phyloP scores from a whole-genome alignment of 1,140 invertebrate species.

The Philotrypesis tridentata region DNA sequence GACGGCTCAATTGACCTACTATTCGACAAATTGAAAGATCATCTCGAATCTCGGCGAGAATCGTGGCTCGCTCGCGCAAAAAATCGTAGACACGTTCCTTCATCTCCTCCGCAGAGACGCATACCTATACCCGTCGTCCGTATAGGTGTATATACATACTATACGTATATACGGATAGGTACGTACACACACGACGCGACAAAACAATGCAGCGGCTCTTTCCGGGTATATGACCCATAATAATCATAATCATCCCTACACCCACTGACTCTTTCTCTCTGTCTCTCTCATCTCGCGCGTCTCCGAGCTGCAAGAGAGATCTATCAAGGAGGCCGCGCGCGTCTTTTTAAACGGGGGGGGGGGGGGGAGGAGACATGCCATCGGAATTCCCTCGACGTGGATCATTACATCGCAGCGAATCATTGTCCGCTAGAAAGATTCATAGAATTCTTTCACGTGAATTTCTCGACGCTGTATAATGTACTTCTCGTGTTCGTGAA shows the following conservation, averaged over 20 bases:
- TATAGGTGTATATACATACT: not conserved
- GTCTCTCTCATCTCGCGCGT: not conserved
- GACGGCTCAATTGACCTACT: not conserved
- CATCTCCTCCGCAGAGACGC: too few relatives aligned
- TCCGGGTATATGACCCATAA: slow-evolving; percentile 24
- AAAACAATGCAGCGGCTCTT: not conserved
- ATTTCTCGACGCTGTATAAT: slow-evolving; percentile 8
- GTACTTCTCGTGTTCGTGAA: slow-evolving; percentile 31
- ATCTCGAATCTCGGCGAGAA: not conserved
- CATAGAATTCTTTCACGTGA: not conserved
- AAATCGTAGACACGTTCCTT: not conserved
- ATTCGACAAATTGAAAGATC: slow-evolving; percentile 20
- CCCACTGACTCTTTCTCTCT: not conserved
- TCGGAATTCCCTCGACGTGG: slow-evolving; percentile 10
- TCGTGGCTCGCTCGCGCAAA: not conserved
- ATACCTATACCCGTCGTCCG: not conserved
- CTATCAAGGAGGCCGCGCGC: slow-evolving; percentile 6
- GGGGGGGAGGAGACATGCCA: too few relatives aligned
- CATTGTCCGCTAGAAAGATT: not conserved
- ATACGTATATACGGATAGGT: too few relatives aligned
- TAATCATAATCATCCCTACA: slow-evolving; percentile 18
- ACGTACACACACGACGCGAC: not conserved
- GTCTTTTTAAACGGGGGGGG: not conserved
- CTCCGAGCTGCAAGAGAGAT: not conserved
- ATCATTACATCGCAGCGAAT: slow-evolving; percentile 16